Evolutionary conservation across 2,113 vertebrate species (phyloP).

Genomic region (human (Homo sapiens)): DNA sequence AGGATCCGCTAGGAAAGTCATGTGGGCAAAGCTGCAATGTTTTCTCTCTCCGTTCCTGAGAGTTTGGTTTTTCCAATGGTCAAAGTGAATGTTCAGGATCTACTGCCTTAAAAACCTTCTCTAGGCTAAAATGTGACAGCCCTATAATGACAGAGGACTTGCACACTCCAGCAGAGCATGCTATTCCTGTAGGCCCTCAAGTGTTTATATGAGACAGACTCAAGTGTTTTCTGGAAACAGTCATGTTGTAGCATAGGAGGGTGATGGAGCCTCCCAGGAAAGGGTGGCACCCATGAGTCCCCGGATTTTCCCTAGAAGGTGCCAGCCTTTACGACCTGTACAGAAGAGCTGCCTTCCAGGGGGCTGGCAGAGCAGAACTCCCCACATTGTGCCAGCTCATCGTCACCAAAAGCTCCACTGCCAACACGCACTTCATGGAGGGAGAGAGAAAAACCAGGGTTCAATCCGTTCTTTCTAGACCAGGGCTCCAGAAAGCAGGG

Average conservation of each 20-base stretch:
- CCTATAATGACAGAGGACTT: rapidly evolving
- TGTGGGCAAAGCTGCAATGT: rapidly evolving
- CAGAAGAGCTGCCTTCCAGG: not conserved
- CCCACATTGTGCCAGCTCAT: rapidly evolving
- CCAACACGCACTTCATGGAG: rapidly evolving
- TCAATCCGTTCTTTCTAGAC: not conserved
- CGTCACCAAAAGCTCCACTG: not conserved
- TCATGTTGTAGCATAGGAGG: rapidly evolving
- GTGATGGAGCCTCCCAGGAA: not conserved
- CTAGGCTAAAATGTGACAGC: not conserved
- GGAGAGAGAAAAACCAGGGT: rapidly evolving
- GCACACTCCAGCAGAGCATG: rapidly evolving
- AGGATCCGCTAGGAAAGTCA: too few species aligned
- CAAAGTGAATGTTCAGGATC: not conserved
- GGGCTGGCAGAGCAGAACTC: not conserved
- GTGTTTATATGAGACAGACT: too few species aligned
- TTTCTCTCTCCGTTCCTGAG: not conserved
- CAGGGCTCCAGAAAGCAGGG: too few species aligned
- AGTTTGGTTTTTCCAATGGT: not conserved
- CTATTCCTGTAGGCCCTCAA: rapidly evolving
- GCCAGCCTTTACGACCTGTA: too few species aligned
- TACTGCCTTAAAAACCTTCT: not conserved
- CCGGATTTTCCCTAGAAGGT: not conserved
- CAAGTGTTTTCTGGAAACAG: rapidly evolving
- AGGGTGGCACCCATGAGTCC: not conserved